Base-by-base conservation (phyloP, 2,113 vertebrate genomes). In the Empidonax alnorum region DNA sequence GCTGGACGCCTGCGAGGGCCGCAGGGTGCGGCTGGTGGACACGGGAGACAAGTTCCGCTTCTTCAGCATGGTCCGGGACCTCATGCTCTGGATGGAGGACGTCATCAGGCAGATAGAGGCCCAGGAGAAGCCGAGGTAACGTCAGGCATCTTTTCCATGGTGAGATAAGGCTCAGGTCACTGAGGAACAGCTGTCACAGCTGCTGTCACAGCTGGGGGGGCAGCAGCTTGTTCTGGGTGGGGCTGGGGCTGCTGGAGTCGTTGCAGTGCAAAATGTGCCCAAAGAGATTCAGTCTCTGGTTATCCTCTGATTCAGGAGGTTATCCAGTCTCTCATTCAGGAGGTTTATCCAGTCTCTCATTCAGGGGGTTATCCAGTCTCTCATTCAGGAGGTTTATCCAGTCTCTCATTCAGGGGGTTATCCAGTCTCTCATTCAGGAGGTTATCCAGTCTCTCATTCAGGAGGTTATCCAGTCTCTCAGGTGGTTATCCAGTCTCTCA, bases 1-100 rank as follows among this genome's bases (percentile, higher is more conserved):
- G 66, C 87, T 99, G 95, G 99, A 99, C 25, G 98, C 99, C 66
- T 99, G 99, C 1, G 98, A 99, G 47, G 98, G 98, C 14, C 99
- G 99, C 73, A 94, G 99, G 84, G 95, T 98, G 5, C 97, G 98
- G 30, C 98, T 99, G 84, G 98, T 99, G 16, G 99, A 99, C 93
- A 99, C 99, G 0, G 99, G 99, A 10, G 99, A 99, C 98, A 99
- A 99, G 95, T 99, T 99, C 98, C 98, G 99, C 42, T 99, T 99
- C 96, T 99, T 99, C 97, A 99, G 99, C 98, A 98, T 99, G 98
- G 99, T 99, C 59, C 98, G 99, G 3, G 99, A 99, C 90, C 99
- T 99, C 92, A 98, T 99, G 99, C 98, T 99, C 33, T 99, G 99
- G 99, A 99, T 99, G 99, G 99, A 99, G 41, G 99, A 99, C 0